These are phyloP conservation scores for Caerostris darwini DNA, from an alignment of 1,140 invertebrate species.

Conservation along the genomic window DNA sequence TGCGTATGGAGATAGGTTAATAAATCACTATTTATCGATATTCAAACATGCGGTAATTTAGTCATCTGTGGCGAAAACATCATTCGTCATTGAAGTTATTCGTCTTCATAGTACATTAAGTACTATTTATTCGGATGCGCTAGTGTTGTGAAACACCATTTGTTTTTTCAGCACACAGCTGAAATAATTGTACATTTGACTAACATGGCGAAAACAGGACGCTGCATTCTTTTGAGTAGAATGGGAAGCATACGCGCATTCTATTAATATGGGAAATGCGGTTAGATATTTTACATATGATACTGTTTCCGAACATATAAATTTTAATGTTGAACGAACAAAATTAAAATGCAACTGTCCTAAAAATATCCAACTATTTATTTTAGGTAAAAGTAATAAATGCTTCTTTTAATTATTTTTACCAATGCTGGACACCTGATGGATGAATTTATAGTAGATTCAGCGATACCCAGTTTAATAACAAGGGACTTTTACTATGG, in stretches of 20 bases:
- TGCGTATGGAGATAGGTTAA: background rate
- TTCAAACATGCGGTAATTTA: background rate
- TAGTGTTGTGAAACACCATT: background rate
- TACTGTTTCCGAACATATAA: no score
- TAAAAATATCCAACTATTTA: no score
- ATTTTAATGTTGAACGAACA: no score
- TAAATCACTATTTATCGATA: slow-evolving; percentile 9
- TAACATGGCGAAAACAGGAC: background rate
- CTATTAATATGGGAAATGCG: no score
- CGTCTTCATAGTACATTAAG: background rate
- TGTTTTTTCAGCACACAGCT: slow-evolving; percentile 24
- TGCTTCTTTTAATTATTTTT: no score
- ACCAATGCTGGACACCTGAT: no score
- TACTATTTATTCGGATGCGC: background rate
- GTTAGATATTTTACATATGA: no score
- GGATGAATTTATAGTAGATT: no score
- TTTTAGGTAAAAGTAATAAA: no score
- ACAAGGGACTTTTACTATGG: no score
- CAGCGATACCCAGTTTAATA: no score
- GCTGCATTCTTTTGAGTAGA: background rate
- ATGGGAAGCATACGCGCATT: background rate
- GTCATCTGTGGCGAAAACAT: background rate
- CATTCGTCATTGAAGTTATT: background rate
- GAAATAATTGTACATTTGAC: slow-evolving; percentile 12
- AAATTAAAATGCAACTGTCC: no score